Conservation (phyloP, 2,888 invertebrate species). For the Eledone cirrhosa region DNA sequence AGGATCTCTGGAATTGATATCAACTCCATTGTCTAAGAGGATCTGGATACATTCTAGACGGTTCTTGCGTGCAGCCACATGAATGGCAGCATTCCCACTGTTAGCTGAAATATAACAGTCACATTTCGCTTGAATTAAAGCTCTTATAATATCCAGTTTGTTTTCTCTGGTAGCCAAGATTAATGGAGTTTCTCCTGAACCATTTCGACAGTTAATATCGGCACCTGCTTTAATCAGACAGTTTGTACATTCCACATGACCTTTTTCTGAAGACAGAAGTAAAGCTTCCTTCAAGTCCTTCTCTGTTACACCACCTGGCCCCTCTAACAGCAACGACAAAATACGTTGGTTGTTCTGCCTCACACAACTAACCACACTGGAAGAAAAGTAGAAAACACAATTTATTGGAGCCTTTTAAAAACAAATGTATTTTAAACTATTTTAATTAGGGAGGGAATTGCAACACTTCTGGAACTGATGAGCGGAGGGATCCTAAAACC, state of each 20-base stretch:
- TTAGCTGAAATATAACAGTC: constrained; percentile 38
- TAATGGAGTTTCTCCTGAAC: constrained; percentile 43
- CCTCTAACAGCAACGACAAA: constrained; percentile 44
- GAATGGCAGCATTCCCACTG: constrained; percentile 38
- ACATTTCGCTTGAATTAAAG: constrained; percentile 39
- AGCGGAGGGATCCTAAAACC: too few species aligned
- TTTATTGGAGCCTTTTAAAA: too few species aligned
- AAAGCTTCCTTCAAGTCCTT: constrained; percentile 46
- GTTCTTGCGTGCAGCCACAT: constrained; percentile 38
- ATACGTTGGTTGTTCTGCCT: constrained; percentile 43
- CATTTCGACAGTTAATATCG: constrained; percentile 40
- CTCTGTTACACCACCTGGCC: constrained; percentile 44
- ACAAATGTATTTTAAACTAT: too few species aligned
- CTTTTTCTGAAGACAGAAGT: constrained; percentile 44
- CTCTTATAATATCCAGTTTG: constrained; percentile 35
- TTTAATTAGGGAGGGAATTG: too few species aligned
- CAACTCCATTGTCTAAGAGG: constrained; percentile 44
- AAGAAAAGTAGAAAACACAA: not conserved
- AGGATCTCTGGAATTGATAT: constrained; percentile 48
- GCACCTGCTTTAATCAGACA: constrained; percentile 45
- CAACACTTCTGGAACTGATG: too few species aligned
- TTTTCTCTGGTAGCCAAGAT: constrained; percentile 44
- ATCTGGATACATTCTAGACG: constrained; percentile 34
- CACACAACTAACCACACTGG: constrained; percentile 42
- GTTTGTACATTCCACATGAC: constrained; percentile 43